phyloP scores from a whole-genome alignment of 2,888 invertebrate genomes.

The Syrphus vitripennis region DNA sequence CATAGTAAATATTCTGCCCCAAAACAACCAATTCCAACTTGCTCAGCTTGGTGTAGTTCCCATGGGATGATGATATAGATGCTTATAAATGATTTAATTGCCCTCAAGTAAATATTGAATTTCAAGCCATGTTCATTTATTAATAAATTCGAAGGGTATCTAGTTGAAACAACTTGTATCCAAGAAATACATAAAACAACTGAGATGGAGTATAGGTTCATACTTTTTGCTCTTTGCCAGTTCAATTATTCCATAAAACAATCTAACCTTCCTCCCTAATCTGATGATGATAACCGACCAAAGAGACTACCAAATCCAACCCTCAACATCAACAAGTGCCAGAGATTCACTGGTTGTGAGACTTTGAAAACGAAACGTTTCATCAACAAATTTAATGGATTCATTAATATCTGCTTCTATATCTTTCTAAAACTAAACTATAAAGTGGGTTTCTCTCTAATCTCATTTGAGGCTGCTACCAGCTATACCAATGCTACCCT shows the following conservation, averaged over 20 bases:
- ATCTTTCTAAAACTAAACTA: conserved; percentile 21
- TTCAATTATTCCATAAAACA: conserved; percentile 27
- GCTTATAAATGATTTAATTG: conserved; percentile 31
- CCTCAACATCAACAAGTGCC: conserved; percentile 17
- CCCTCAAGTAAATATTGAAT: conserved; percentile 28
- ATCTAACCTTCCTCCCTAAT: conserved; percentile 12
- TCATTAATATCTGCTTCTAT: conserved; percentile 23
- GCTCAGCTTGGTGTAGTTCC: background rate
- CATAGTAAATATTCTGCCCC: background rate
- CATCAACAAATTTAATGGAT: conserved; percentile 39
- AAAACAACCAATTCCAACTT: background rate
- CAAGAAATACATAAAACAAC: background rate
- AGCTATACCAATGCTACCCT: background rate
- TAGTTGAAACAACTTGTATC: background rate
- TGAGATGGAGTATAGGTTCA: background rate
- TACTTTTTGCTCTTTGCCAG: conserved; percentile 9
- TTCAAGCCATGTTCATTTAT: conserved; percentile 10
- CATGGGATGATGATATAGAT: background rate
- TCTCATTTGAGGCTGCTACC: conserved; percentile 29
- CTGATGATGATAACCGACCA: background rate
- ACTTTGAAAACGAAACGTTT: conserved; percentile 33
- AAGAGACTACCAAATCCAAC: background rate
- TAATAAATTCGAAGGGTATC: background rate
- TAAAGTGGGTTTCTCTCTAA: conserved; percentile 29
- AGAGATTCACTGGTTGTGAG: background rate